phyloP scores from a whole-genome alignment of 1,140 invertebrate genomes.

The Drosophila sechellia region DNA sequence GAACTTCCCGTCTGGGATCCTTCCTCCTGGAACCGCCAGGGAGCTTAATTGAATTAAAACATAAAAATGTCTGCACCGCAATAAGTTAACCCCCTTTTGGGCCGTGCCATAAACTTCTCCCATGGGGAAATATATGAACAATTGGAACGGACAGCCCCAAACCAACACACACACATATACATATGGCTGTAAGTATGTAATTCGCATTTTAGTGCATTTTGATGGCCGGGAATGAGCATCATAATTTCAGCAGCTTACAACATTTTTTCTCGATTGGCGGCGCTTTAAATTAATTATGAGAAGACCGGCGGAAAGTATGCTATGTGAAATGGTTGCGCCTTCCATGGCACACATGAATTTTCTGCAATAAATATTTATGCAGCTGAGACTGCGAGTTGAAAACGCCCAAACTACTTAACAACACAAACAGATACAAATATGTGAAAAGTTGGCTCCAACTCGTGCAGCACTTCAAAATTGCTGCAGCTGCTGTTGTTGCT shows the following conservation, averaged over 20 bases:
- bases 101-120: slow-evolving; percentile 60
- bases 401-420: slow-evolving; percentile 72
- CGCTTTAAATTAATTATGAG: slow-evolving; percentile 52
- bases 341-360: slow-evolving; percentile 47
- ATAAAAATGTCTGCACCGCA: slow-evolving; percentile 75
- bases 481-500: slow-evolving; percentile 12
- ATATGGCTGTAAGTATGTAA: slow-evolving; percentile 19
- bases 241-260: slow-evolving; percentile 48
- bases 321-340: slow-evolving; percentile 23
- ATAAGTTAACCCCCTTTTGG: slow-evolving; percentile 56
- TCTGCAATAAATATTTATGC: slow-evolving; percentile 81
- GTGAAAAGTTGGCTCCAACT: slow-evolving; percentile 72
- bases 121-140: slow-evolving; percentile 8
- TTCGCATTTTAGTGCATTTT: slow-evolving; percentile 48
- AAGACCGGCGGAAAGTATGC: slow-evolving; percentile 30
- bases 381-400: slow-evolving; percentile 55
- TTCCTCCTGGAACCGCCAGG: slow-evolving; percentile 4
- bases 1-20: neutral
- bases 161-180: neutral
- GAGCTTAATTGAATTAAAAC: slow-evolving; percentile 79
- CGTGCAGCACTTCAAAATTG: slow-evolving; percentile 55
- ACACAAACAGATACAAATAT: slow-evolving; percentile 82
- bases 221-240: slow-evolving; percentile 44
- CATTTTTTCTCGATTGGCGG: slow-evolving; percentile 35
- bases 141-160: slow-evolving; percentile 7